A percentile compares a stretch with the other conserved stretches of the same genome.
Conservation (phyloP, 2,113 vertebrate species). For the Prietella phreatophila region DNA sequence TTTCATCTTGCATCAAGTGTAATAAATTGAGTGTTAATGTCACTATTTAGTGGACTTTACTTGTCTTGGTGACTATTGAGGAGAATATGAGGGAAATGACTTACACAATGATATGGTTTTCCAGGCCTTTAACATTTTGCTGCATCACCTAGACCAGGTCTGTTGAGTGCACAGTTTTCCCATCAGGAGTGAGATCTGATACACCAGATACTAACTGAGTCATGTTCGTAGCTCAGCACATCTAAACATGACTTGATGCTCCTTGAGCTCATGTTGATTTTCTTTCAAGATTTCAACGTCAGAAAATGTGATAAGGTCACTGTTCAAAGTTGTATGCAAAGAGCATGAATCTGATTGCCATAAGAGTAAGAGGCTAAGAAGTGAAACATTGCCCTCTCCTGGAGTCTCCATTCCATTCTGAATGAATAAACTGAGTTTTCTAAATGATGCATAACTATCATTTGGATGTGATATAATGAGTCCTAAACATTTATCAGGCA, state of each 20-base stretch:
- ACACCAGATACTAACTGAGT: slow-evolving; percentile 41
- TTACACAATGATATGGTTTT: slow-evolving; percentile 48
- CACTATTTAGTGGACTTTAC: slow-evolving; percentile 30
- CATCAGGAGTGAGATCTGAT: slow-evolving; percentile 40
- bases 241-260: background rate
- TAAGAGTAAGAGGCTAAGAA: slow-evolving; percentile 14
- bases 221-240: slow-evolving; percentile 26
- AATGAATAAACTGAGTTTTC: background rate
- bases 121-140: slow-evolving; percentile 50
- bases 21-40: slow-evolving; percentile 13
- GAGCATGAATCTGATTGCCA: slow-evolving; percentile 6
- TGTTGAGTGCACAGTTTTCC: slow-evolving; percentile 32
- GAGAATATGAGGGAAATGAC: slow-evolving; percentile 44
- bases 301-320: slow-evolving; percentile 23
- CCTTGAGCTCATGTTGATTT: slow-evolving; percentile 4
- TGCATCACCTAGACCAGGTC: slow-evolving; percentile 35
- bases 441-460: background rate
- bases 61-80: slow-evolving; percentile 37
- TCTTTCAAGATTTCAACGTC: background rate
- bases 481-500: background rate
- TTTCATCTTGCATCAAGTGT: slow-evolving; percentile 1
- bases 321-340: slow-evolving; percentile 1
- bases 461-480: background rate
- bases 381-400: slow-evolving; percentile 56
- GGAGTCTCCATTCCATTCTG: slow-evolving; percentile 25